These are phyloP conservation scores for Drosophila picticornis DNA, from an alignment of 2,888 invertebrate genomes.

Conservation along the genomic window DNA sequence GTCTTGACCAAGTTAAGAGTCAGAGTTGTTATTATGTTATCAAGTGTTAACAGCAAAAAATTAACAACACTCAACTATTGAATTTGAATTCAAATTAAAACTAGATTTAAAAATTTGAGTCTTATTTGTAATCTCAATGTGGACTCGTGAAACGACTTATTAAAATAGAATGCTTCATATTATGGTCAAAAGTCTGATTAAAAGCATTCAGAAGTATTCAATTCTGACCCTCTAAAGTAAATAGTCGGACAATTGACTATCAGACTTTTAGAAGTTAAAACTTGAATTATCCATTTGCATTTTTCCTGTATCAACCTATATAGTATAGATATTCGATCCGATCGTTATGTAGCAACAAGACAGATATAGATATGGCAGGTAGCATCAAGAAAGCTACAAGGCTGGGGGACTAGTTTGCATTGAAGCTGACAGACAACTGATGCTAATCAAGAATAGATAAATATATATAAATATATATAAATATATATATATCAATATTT, in stretches of 20 bases:
- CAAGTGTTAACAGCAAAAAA: background rate
- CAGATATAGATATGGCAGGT: background rate
- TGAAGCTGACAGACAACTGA: background rate
- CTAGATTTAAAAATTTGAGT: background rate
- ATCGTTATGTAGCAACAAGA: background rate
- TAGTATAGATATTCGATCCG: background rate
- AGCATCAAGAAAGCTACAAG: background rate
- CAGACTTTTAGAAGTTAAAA: background rate
- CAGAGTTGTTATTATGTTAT: fast-evolving
- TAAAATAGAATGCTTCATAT: background rate
- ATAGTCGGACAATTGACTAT: no score
- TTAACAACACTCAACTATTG: background rate
- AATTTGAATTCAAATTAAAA: background rate
- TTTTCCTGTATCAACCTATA: background rate
- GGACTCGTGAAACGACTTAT: background rate
- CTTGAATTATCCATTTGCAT: background rate
- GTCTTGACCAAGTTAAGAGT: background rate
- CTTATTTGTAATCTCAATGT: background rate
- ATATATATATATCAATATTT: background rate
- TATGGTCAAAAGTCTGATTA: background rate
- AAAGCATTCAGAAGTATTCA: background rate
- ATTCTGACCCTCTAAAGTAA: background rate
- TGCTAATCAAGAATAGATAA: background rate
- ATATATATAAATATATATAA: background rate
- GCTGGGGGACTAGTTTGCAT: background rate